A percentile compares a stretch with the other conserved stretches of the same genome.
Evolutionary conservation across 2,113 vertebrate genomes (phyloP).

Genomic region (Gymnogyps californianus): DNA sequence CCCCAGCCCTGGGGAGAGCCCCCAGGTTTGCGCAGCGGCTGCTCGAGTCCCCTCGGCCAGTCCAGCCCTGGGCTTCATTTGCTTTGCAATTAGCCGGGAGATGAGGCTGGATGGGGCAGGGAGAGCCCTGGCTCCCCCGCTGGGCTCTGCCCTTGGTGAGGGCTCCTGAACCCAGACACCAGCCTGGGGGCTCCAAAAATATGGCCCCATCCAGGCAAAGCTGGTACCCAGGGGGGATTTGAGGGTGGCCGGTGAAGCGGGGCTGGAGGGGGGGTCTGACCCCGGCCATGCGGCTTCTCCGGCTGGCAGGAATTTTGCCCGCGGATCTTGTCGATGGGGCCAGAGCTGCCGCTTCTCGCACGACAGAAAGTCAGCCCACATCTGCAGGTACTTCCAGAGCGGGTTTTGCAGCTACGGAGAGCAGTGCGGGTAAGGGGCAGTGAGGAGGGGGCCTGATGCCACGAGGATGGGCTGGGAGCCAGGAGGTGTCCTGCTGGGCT

Average conservation of each 20-base stretch:
- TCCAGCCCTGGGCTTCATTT: not conserved
- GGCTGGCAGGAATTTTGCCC: conserved; percentile 74
- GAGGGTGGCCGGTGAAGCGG: rapidly evolving
- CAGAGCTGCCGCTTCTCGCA: conserved; percentile 74
- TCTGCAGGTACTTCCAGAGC: conserved; percentile 84
- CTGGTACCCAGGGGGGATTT: rapidly evolving
- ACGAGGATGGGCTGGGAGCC: not conserved
- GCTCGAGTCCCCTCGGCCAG: not conserved
- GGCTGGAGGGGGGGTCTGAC: not conserved
- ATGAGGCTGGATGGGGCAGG: not conserved
- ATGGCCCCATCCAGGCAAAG: rapidly evolving
- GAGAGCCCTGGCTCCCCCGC: not conserved
- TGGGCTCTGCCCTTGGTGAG: not conserved
- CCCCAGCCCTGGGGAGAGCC: not conserved
- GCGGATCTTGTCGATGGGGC: conserved; percentile 72
- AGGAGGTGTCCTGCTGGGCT: not conserved
- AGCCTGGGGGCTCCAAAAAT: not conserved
- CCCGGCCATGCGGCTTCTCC: rapidly evolving
- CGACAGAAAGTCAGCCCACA: conserved; percentile 51
- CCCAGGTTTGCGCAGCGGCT: too few relatives aligned
- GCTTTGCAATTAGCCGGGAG: not conserved
- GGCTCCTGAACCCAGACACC: not conserved
- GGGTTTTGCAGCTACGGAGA: conserved; percentile 83
- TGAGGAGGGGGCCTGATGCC: not conserved
- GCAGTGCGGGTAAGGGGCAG: conserved; percentile 76